Conservation (phyloP, 2,888 invertebrate species). For the Pinctada fucata region DNA sequence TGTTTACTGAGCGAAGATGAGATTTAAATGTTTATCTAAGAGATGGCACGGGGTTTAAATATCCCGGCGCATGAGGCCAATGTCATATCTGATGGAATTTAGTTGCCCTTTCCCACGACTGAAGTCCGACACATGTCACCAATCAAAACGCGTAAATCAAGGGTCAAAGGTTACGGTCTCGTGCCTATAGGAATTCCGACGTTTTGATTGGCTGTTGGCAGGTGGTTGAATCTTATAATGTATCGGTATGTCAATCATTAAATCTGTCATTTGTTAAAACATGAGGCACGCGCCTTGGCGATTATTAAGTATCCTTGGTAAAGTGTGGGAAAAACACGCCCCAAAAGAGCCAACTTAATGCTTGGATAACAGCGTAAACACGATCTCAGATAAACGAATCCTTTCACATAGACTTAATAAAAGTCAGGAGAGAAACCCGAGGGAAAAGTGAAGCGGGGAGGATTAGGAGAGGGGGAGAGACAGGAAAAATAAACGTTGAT, state of each 20-base stretch:
- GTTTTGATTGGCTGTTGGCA: conserved; percentile 51
- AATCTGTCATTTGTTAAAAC: conserved; percentile 47
- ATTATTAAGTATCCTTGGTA: conserved; percentile 58
- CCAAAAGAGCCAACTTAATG: conserved; percentile 29
- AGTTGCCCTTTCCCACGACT: conserved; percentile 69
- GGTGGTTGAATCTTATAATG: conserved; percentile 45
- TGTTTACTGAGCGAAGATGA: neutral
- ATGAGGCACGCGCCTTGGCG: conserved; percentile 60
- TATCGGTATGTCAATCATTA: conserved; percentile 59
- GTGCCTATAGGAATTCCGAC: conserved; percentile 45
- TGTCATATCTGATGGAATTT: conserved; percentile 64
- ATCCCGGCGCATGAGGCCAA: conserved; percentile 59
- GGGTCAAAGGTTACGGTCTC: conserved; percentile 52
- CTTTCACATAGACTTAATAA: conserved; percentile 39
- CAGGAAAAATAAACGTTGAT: no score
- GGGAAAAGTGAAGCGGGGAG: no score
- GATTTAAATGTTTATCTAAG: conserved; percentile 24
- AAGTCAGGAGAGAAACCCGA: neutral
- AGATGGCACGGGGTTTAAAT: conserved; percentile 47
- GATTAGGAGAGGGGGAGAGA: no score
- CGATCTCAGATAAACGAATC: conserved; percentile 35
- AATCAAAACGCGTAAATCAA: conserved; percentile 51
- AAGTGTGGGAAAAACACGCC: conserved; percentile 73
- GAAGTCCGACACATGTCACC: conserved; percentile 59
- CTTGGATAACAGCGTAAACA: conserved; percentile 42